These are phyloP conservation scores for Psittacula echo DNA, from an alignment of 2,797 vertebrate species.

Conservation along the genomic window DNA sequence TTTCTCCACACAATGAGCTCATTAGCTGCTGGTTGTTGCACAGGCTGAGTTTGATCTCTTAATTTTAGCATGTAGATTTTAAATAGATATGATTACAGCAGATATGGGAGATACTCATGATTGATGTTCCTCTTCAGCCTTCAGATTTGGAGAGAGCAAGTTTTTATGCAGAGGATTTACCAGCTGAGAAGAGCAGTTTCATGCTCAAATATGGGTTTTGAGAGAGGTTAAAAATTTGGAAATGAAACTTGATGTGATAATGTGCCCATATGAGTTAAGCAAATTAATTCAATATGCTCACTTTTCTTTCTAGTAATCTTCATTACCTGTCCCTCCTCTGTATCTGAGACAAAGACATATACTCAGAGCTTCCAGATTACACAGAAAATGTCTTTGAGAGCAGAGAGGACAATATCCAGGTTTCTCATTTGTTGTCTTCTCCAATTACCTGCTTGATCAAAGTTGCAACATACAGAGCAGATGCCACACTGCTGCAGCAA, in stretches of 20 bases:
- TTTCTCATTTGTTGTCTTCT: neutral
- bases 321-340: neutral
- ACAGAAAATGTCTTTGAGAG: neutral
- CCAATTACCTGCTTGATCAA: neutral
- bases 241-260: neutral
- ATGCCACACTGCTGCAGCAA: neutral
- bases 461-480: neutral
- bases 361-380: neutral
- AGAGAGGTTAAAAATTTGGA: neutral
- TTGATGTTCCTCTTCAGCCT: neutral
- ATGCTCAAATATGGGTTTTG: neutral
- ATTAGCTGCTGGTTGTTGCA: neutral
- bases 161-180: neutral
- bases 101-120: neutral
- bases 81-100: neutral
- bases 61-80: neutral
- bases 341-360: neutral
- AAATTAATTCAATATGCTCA: neutral
- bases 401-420: neutral
- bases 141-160: neutral
- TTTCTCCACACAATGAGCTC: neutral
- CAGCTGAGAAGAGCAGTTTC: neutral
- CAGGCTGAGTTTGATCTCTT: neutral
- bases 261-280: neutral
- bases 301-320: neutral